Base-by-base conservation (phyloP, 1,140 invertebrate genomes). In the Cherax destructor region DNA sequence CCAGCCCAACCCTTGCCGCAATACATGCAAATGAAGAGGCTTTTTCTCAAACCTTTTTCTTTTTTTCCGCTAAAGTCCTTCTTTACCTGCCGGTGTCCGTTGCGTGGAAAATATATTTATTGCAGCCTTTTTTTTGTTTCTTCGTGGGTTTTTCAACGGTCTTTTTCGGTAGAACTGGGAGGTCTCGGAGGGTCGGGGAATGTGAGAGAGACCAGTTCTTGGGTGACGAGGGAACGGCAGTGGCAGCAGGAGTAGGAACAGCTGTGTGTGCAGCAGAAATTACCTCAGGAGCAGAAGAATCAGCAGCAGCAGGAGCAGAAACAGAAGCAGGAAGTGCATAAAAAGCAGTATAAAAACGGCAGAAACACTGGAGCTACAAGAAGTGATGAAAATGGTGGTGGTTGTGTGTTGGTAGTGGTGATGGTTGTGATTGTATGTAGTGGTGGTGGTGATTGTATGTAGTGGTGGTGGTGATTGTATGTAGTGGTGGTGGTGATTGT, bases 61-160 rank as follows among this genome's bases (percentile, higher is more conserved):
- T 84, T 79, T 52, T 69, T 69, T 41, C 76, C 77, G 0, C 30
- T 41, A 47, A 61, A 18, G 74, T 21, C 41, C 41, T 47, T 61
- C 80, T 88, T 88, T 81, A 88, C 86, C 86, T 88, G 78, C 52
- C 79, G 24, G 30, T 61, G 86, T 72, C 69, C 86, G 79, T 88
- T 88, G 86, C 86, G 41, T 83, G 78, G 86, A 81, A 52, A 88
- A 88, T 81, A 78, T 79, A 83, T 88, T 88, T 88, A 88, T 88
- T 88, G 86, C 86, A 88, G 78, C 49, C 65, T 21, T 49, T 80
- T 83, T 86, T 18, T 79, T 79, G 21, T 78, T 78, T 79, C 9
- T 7, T 52, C 4, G 16, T 56, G 50, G 79, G 79, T 74, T 74
- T 30, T 74, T 74, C 69, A 74, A 74, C 69, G 24, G 69, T 30